These are phyloP conservation scores for Parapristionchus giblindavisi DNA, from an alignment of 2,888 invertebrate species.

Conservation along the genomic window DNA sequence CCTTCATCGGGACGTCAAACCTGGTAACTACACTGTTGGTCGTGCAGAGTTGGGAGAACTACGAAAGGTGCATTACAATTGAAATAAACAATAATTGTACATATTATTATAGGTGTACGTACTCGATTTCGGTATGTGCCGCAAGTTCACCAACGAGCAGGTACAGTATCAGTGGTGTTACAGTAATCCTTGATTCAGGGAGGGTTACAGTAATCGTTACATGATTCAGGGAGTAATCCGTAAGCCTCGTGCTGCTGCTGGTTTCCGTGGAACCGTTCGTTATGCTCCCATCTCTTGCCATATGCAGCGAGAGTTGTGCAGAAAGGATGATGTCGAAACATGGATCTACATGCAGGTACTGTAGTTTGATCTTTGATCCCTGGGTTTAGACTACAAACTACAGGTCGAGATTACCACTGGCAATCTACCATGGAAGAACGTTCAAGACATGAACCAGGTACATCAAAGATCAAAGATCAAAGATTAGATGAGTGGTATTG, in stretches of 20 bases:
- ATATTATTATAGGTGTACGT: conserved; percentile 32
- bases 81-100: background rate
- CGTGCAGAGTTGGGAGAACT: conserved; percentile 35
- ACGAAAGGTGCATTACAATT: conserved; percentile 10
- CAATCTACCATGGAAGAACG: conserved; percentile 57
- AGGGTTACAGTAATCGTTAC: conserved; percentile 43
- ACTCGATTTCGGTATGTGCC: conserved; percentile 39
- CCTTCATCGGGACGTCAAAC: conserved; percentile 39
- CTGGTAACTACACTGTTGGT: conserved; percentile 38
- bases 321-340: conserved; percentile 59
- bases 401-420: conserved; percentile 56
- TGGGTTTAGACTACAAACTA: background rate
- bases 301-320: conserved; percentile 60
- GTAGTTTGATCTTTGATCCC: too few species aligned
- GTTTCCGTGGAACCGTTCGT: conserved; percentile 65
- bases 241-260: conserved; percentile 64
- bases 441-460: conserved; percentile 54
- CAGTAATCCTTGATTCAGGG: too few species aligned
- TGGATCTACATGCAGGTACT: conserved; percentile 57
- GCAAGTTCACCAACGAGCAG: conserved; percentile 40
- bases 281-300: conserved; percentile 65
- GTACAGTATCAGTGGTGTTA: background rate
- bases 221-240: conserved; percentile 57
- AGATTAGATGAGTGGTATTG: background rate
- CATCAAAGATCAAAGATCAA: background rate